Evolutionary conservation across 2,888 invertebrate species (phyloP).

Genomic region (Fragum fragum): DNA sequence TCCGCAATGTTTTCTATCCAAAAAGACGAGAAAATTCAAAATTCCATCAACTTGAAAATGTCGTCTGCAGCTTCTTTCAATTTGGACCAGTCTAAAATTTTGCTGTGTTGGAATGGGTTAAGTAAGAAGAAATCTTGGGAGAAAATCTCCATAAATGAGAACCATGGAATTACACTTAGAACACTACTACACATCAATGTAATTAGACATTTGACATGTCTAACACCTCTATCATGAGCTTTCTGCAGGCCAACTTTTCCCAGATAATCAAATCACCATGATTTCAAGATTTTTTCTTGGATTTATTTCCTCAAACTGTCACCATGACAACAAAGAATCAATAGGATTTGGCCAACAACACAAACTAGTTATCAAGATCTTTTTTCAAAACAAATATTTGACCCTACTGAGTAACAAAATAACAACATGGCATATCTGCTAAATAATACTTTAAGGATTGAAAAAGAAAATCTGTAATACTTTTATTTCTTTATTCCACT

Average conservation of each 20-base stretch:
- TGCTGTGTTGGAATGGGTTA: no score
- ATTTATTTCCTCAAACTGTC: slow-evolving; percentile 12
- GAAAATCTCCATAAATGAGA: neutral
- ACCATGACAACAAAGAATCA: slow-evolving; percentile 30
- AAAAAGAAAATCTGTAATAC: no score
- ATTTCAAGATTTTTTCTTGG: neutral
- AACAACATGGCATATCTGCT: no score
- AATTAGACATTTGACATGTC: slow-evolving; percentile 13
- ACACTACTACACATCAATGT: neutral
- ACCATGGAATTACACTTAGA: neutral
- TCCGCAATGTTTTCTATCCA: no score
- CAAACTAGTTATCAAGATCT: neutral
- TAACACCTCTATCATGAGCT: neutral
- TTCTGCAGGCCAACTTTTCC: slow-evolving; percentile 10
- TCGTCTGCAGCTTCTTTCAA: no score
- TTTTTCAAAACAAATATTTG: neutral
- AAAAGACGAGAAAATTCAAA: no score
- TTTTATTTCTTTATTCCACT: no score
- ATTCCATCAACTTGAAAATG: no score
- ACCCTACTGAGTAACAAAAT: no score
- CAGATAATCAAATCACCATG: slow-evolving; percentile 25
- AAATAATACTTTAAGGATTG: no score
- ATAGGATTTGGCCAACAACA: slow-evolving; percentile 5
- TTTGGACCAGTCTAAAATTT: no score
- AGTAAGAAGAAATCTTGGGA: neutral